Evolutionary conservation across 2,113 vertebrate genomes (phyloP).

Genomic region (Rhabdornis inornatus): DNA sequence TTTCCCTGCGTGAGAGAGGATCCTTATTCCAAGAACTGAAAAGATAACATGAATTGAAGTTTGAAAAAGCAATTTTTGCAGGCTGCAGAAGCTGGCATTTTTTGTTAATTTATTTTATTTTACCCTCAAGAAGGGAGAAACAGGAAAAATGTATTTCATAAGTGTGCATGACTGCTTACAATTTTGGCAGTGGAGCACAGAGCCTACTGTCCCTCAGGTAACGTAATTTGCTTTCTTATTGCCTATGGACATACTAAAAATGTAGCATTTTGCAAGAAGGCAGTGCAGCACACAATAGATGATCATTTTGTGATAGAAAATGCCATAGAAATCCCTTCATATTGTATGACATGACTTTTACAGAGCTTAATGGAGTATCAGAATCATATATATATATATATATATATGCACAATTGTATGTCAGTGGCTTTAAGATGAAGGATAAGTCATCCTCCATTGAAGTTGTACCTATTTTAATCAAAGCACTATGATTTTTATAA

Average conservation of each 20-base stretch:
- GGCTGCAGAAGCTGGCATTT: background rate
- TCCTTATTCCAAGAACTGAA: background rate
- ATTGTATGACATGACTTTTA: slow-evolving; percentile 3
- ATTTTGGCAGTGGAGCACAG: background rate
- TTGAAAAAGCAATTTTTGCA: background rate
- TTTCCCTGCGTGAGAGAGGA: background rate
- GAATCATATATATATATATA: too few relatives aligned
- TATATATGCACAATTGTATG: background rate
- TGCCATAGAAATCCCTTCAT: background rate
- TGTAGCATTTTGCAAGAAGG: background rate
- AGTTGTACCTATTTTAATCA: background rate
- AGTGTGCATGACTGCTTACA: background rate
- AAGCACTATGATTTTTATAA: background rate
- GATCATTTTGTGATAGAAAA: background rate
- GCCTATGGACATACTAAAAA: slow-evolving; percentile 7
- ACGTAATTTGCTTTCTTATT: background rate
- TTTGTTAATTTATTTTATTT: background rate
- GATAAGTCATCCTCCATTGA: background rate
- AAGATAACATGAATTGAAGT: background rate
- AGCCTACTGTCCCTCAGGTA: background rate
- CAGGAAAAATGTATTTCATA: background rate
- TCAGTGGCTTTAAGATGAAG: background rate
- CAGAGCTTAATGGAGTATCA: background rate
- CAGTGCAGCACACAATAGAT: background rate
- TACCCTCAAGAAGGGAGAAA: background rate